These are phyloP conservation scores for Leptinotarsa juncta DNA, from an alignment of 2,888 invertebrate species.

Conservation along the genomic window DNA sequence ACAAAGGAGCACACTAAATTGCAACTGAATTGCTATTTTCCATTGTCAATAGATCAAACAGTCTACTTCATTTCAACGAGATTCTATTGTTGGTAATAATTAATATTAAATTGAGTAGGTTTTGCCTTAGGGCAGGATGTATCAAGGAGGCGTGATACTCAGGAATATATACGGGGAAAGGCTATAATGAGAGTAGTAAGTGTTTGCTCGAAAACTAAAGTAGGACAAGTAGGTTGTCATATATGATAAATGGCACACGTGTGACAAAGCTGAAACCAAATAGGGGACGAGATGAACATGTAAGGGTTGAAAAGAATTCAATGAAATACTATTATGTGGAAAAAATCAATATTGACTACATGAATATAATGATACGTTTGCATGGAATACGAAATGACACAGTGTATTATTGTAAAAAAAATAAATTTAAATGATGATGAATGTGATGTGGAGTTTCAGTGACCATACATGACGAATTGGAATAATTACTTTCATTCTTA, in stretches of 20 bases:
- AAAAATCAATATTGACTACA: slow-evolving; percentile 3
- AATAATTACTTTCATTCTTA: too few relatives aligned
- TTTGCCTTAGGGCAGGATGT: background rate
- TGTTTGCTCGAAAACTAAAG: background rate
- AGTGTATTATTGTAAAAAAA: too few relatives aligned
- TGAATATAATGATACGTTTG: background rate
- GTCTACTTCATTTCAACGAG: slow-evolving; percentile 25
- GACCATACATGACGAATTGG: too few relatives aligned
- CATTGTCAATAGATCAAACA: slow-evolving; percentile 38
- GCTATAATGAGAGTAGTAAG: background rate
- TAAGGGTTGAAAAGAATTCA: background rate
- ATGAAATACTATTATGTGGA: background rate
- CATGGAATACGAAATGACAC: background rate
- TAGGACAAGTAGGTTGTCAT: background rate
- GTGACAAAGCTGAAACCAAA: slow-evolving; percentile 1
- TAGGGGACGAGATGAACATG: background rate
- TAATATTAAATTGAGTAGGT: slow-evolving; percentile 26
- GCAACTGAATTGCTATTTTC: slow-evolving; percentile 40
- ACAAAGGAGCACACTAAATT: slow-evolving; percentile 40
- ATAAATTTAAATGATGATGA: too few relatives aligned
- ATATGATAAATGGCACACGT: background rate
- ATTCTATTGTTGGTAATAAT: slow-evolving; percentile 28
- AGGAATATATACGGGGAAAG: background rate
- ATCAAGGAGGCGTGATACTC: background rate
- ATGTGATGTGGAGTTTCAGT: too few relatives aligned